Base-by-base conservation (phyloP, 2,113 vertebrate species). In the Prietella phreatophila region DNA sequence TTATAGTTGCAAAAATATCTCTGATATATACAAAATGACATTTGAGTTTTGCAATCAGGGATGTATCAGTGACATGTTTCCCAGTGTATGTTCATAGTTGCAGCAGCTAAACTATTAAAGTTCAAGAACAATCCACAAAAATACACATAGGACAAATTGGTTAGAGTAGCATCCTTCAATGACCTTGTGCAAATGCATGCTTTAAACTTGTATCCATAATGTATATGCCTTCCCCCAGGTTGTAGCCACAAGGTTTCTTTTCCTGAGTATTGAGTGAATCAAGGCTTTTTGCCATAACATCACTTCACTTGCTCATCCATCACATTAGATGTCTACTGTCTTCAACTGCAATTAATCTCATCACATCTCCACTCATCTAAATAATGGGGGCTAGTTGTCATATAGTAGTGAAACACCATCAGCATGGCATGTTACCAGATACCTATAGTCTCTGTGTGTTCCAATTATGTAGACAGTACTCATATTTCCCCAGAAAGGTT, bases 221-320 rank as follows among this genome's bases (percentile, higher is more conserved):
- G 63, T 19, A 78, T 86, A 78, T 86, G 60, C 53, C 3, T 63
- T 83, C 53, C 30, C 19, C 39, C 27, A 78, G 6, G 58, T 83
- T 56, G 25, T 7, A 58, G 60, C 33, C 80, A 61, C 47, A 53
- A 58, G 36, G 36, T 61, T 63, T 84, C 79, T 60, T 60, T 69
- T 86, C 36, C 55, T 47, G 19, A 42, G 14, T 76, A 50, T 83
- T 80, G 71, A 60, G 71, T 84, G 80, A 86, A 76, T 89, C 71
- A 84, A 78, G 47, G 60, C 30, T 67, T 36, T 39, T 39, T 73
- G 36, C 69, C n/a, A 73, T 73, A 42, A 75, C 36, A 25, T 69
- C 1, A 42, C 10, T 42, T 75, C 71, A 75, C 17, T 27, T 50
- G 75, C 25, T 78, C 9, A 5, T 78, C 75, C 75, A 78, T 78